Evolutionary conservation across 2,888 invertebrate genomes (phyloP).

Genomic region (Gastrophysa polygoni): DNA sequence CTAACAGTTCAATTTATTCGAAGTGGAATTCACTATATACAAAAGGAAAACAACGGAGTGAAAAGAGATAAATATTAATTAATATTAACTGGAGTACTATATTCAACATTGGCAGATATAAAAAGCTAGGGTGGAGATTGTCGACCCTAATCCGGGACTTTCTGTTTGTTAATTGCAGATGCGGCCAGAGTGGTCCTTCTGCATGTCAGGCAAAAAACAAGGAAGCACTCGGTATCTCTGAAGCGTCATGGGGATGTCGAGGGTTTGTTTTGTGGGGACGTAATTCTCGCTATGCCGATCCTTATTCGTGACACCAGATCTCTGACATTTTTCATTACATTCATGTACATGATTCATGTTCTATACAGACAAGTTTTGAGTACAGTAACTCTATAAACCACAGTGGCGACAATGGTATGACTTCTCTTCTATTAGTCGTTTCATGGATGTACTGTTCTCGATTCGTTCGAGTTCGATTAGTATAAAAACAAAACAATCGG

Average conservation of each 20-base stretch:
- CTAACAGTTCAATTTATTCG: too few relatives aligned
- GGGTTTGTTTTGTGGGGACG: background rate
- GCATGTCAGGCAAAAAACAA: background rate
- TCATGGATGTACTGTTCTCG: too few relatives aligned
- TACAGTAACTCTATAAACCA: too few relatives aligned
- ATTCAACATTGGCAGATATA: background rate
- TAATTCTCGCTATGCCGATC: too few relatives aligned
- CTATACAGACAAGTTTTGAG: too few relatives aligned
- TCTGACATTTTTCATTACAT: too few relatives aligned
- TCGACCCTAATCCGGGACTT: background rate
- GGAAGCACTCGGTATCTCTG: background rate
- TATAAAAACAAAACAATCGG: too few relatives aligned
- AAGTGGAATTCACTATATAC: background rate
- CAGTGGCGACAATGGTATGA: too few relatives aligned
- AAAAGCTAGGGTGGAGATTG: background rate
- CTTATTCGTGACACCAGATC: too few relatives aligned
- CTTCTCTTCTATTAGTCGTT: too few relatives aligned
- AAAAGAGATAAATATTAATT: background rate
- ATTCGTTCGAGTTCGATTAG: too few relatives aligned
- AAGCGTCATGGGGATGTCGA: background rate
- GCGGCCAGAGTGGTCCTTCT: background rate
- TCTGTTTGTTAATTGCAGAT: background rate
- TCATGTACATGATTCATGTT: too few relatives aligned
- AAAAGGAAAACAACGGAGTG: background rate
- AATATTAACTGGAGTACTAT: background rate